Evolutionary conservation across 2,113 vertebrate species (phyloP).

Genomic region (Gallinago undulata): DNA sequence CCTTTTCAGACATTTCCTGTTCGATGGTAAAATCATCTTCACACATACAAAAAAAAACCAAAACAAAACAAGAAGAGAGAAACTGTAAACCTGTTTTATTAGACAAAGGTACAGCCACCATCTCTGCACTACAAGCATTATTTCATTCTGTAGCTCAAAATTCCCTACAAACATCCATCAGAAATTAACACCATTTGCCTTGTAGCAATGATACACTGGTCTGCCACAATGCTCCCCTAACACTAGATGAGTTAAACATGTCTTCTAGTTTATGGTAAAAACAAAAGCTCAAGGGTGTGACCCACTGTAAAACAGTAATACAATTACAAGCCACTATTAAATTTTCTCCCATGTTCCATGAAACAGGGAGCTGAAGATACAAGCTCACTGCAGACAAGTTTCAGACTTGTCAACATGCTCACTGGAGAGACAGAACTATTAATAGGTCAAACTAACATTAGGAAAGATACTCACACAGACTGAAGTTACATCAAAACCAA

Average conservation of each 20-base stretch:
- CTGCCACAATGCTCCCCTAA: not conserved
- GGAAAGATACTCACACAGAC: not conserved
- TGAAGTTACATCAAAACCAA: not conserved
- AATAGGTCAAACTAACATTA: not conserved
- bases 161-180: not conserved
- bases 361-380: not conserved
- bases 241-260: not conserved
- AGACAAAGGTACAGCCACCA: not conserved
- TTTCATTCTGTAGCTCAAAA: not conserved
- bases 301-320: not conserved
- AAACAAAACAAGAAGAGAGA: not conserved
- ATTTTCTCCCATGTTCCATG: not conserved
- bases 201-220: not conserved
- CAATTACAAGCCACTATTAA: not conserved
- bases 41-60: not conserved
- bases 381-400: not conserved
- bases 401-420: not conserved
- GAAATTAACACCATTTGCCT: not conserved
- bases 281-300: not conserved
- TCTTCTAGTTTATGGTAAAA: not conserved
- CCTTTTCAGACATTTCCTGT: slow-evolving; percentile 51
- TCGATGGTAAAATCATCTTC: slow-evolving; percentile 54
- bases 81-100: not conserved
- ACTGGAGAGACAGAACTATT: not conserved
- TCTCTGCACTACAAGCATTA: not conserved